Evolutionary conservation across 2,888 invertebrate species (phyloP), one percentile per base, ranked within the genome.

Genomic region (Hanleya hanleyi): DNA sequence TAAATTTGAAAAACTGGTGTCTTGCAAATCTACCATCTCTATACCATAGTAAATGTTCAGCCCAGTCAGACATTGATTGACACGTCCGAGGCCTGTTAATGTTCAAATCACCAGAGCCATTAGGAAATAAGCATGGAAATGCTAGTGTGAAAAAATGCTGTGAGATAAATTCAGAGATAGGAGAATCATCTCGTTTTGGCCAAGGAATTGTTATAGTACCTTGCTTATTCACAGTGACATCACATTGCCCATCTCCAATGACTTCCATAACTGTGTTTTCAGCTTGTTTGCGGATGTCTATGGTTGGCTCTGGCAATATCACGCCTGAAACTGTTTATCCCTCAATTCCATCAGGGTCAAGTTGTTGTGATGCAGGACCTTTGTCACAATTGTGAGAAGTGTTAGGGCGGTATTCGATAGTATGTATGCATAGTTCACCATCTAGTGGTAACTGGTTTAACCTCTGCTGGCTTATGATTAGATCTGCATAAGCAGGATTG

Each of bases 401-500:
- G 35, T 66, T 33, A n/a, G 62, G 2, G 2, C 57, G 41, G 22
- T 49, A 72, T 49, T 67, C 74, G 6, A 68, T 18, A 32, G 67
- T 74, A 2, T 51, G 61, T 9, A 65, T 51, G 2, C 33, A 2
- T 15, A 74, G n/a, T n/a, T n/a, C n/a, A n/a, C n/a, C n/a, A n/a
- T n/a, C n/a, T n/a, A n/a, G n/a, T n/a, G n/a, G n/a, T n/a, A n/a
- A n/a, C n/a, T n/a, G n/a, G n/a, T n/a, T n/a, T n/a, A n/a, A n/a
- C n/a, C n/a, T n/a, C n/a, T 71, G 66, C 26, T 64, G 36, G 29
- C 70, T 32, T 15, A 71, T 71, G 12, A 49, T 47, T 4, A 74
- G 66, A 32, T 74, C 74, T 6, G 6, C 18, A 62, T 62, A 74
- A 15, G 68, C 71, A n/a, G 74, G 71, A 72, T 74, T 74, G 37